A percentile compares a stretch with the other conserved stretches of the same genome.
phyloP scores from a whole-genome alignment of 2,888 invertebrate species.

The Machimus atricapillus region DNA sequence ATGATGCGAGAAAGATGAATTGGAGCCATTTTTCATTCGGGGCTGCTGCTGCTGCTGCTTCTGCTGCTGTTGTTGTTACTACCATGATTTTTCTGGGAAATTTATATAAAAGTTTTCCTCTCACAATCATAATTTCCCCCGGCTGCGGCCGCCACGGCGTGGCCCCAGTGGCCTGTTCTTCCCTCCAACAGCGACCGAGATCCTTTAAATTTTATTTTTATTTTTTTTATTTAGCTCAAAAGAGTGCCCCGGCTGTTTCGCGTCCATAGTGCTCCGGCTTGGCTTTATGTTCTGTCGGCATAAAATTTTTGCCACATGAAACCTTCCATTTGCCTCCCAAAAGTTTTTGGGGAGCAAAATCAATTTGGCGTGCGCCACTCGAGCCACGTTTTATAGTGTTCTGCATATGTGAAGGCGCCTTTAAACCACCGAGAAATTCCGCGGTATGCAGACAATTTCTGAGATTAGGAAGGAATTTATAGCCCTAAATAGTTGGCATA shows the following conservation, averaged over 20 bases:
- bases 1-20: conserved; percentile 36
- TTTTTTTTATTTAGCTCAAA: not conserved
- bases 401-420: not conserved
- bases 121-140: not conserved
- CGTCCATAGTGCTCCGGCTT: not conserved
- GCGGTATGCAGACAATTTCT: not conserved
- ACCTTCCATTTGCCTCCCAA: not conserved
- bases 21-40: not conserved
- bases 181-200: not conserved
- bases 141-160: not conserved
- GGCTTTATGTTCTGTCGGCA: not conserved
- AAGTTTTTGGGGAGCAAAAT: not conserved
- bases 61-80: conserved; percentile 5
- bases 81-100: conserved; percentile 13
- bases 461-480: conserved; percentile 21
- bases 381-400: not conserved
- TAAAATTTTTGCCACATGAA: not conserved
- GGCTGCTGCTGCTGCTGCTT: conserved; percentile 18
- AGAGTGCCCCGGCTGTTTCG: not conserved
- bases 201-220: not conserved
- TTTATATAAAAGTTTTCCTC: conserved; percentile 28
- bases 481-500: not conserved
- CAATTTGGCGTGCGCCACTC: conserved; percentile 4
- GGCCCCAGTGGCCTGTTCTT: not conserved
- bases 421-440: not conserved